A percentile compares a stretch with the other conserved stretches of the same genome.
These are phyloP conservation scores for Hydrochoerus hydrochaeris DNA, from an alignment of 2,113 vertebrate species.

Conservation along the genomic window DNA sequence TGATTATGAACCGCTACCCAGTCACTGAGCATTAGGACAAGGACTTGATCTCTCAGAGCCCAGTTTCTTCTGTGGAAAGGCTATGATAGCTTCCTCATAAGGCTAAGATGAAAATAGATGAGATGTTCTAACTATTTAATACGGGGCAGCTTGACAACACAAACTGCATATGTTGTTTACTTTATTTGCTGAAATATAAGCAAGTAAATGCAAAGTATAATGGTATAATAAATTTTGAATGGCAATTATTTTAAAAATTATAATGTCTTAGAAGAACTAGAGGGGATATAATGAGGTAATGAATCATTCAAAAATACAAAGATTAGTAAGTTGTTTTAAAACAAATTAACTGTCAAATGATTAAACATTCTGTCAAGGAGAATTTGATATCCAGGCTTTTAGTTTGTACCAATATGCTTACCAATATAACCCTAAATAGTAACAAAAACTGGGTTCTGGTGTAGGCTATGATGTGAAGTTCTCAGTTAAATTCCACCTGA, in stretches of 20 bases:
- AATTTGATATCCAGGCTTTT: conserved; percentile 37
- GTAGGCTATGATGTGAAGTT: not conserved
- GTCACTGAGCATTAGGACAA: not conserved
- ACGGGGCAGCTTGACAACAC: not conserved
- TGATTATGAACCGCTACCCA: not conserved
- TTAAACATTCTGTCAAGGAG: conserved; percentile 6
- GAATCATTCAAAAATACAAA: not conserved
- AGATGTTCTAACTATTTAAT: not conserved
- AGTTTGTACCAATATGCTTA: conserved; percentile 38
- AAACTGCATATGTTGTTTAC: not conserved
- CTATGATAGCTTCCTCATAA: not conserved
- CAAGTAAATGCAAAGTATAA: not conserved
- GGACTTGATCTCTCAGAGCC: not conserved
- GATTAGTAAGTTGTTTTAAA: not conserved
- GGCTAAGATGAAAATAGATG: not conserved
- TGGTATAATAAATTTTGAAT: not conserved
- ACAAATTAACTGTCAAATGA: not conserved
- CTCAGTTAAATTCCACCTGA: conserved; percentile 29
- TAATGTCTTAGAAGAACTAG: conserved; percentile 28
- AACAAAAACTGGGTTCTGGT: conserved; percentile 6
- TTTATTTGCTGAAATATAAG: conserved; percentile 35
- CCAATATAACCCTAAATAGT: not conserved
- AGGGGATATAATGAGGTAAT: not conserved
- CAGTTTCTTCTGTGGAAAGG: not conserved
- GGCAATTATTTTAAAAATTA: not conserved